Evolutionary conservation across 2,797 vertebrate species (phyloP).

Genomic region (Platalea minor): DNA sequence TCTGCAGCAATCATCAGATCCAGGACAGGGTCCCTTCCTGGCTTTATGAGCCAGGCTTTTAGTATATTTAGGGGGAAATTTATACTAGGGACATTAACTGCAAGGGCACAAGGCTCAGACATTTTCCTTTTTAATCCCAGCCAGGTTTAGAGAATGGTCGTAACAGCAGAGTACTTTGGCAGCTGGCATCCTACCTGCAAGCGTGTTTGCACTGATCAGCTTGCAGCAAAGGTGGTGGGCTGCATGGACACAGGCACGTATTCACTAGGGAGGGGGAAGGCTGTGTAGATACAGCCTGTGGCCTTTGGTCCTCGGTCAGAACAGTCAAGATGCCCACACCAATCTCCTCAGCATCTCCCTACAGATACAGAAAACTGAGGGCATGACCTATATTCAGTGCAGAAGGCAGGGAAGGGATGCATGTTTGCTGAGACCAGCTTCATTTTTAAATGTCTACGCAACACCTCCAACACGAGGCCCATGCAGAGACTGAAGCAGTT

Average conservation of each 20-base stretch:
- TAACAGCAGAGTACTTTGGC: not conserved
- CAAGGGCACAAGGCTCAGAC: not conserved
- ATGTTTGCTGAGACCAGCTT: not conserved
- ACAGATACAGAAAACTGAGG: not conserved
- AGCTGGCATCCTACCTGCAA: not conserved
- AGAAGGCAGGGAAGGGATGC: not conserved
- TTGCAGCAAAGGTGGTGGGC: not conserved
- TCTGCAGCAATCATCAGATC: not conserved
- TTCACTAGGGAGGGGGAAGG: not conserved
- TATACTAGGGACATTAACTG: not conserved
- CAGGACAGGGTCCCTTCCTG: not conserved
- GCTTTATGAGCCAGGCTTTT: not conserved
- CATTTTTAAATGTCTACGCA: not conserved
- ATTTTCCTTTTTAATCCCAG: not conserved
- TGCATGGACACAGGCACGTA: fast-evolving
- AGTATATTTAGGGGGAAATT: not conserved
- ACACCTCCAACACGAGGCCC: not conserved
- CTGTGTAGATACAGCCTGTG: not conserved
- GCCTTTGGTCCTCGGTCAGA: not conserved
- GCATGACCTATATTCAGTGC: not conserved
- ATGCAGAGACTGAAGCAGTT: not conserved
- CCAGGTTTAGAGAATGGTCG: not conserved
- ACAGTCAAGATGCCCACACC: not conserved
- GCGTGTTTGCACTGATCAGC: not conserved
- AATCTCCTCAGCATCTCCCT: not conserved